Evolutionary conservation across 1,140 invertebrate genomes (phyloP).

Genomic region (Calosoma granatense): DNA sequence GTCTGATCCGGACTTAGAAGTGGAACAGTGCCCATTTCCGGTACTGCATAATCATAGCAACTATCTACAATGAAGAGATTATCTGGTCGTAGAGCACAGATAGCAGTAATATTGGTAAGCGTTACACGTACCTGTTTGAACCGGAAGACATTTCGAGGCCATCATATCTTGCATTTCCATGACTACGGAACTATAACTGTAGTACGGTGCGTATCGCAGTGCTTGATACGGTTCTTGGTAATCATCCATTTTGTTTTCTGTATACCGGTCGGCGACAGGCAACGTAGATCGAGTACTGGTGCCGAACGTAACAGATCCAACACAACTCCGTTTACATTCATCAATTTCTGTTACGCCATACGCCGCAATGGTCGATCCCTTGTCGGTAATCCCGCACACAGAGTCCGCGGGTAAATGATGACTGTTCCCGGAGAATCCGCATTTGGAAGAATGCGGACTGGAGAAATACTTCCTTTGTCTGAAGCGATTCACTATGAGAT

Average conservation of each 20-base stretch:
- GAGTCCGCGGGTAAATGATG: slow-evolving; percentile 23
- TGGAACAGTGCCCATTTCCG: slow-evolving; percentile 58
- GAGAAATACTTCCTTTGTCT: no score
- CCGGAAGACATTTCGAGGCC: slow-evolving; percentile 36
- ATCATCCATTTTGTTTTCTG: slow-evolving; percentile 55
- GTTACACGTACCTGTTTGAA: slow-evolving; percentile 15
- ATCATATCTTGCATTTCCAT: slow-evolving; percentile 65
- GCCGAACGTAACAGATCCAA: slow-evolving; percentile 33
- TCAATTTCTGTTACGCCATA: slow-evolving; percentile 34
- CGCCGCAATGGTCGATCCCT: slow-evolving; percentile 28
- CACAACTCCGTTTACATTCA: slow-evolving; percentile 28
- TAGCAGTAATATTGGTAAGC: not conserved
- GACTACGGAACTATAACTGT: slow-evolving; percentile 66
- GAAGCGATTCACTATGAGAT: no score
- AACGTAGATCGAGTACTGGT: slow-evolving; percentile 39
- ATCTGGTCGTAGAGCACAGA: not conserved
- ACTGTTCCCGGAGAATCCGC: not conserved
- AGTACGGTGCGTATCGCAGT: slow-evolving; percentile 63
- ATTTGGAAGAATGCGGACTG: not conserved
- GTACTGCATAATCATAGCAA: slow-evolving; percentile 63
- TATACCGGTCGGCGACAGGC: slow-evolving; percentile 38
- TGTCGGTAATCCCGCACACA: slow-evolving; percentile 27
- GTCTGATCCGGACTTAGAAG: slow-evolving; percentile 40
- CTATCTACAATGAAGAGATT: slow-evolving; percentile 16
- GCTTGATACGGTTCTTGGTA: slow-evolving; percentile 74